Percentiles rank a stretch among this genome's conserved stretches.
Conservation (phyloP, 2,113 vertebrate species). For the Scortum barcoo region DNA sequence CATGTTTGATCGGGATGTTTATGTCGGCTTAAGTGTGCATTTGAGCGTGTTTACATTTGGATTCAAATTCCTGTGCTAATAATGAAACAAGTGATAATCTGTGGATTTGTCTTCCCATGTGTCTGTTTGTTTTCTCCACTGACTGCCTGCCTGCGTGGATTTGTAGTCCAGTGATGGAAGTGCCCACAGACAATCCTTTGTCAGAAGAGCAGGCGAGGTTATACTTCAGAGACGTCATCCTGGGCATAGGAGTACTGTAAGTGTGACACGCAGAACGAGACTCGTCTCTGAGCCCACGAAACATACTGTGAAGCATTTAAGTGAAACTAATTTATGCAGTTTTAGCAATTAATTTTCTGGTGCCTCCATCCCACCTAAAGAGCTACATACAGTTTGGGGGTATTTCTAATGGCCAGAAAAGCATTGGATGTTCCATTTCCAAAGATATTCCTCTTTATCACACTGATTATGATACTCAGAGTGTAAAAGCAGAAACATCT, state of each 20-base stretch:
- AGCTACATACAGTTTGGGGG: neutral
- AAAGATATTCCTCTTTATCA: neutral
- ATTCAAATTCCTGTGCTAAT: neutral
- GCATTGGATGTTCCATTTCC: neutral
- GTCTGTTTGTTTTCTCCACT: neutral
- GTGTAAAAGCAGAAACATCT: neutral
- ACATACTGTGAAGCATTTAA: neutral
- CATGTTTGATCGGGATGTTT: slow-evolving; percentile 15
- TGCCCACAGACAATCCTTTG: slow-evolving; percentile 91
- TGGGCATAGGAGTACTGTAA: slow-evolving; percentile 98
- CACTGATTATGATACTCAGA: neutral
- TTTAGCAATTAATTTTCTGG: neutral
- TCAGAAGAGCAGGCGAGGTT: slow-evolving; percentile 91
- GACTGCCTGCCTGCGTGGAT: slow-evolving; percentile 8
- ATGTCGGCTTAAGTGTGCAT: neutral
- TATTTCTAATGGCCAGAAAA: neutral
- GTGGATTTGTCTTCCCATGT: slow-evolving; percentile 32
- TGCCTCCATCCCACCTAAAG: neutral
- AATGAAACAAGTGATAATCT: neutral
- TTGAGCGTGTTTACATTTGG: slow-evolving; percentile 1
- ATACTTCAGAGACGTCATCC: slow-evolving; percentile 94
- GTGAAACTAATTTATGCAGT: neutral
- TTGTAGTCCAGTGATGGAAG: slow-evolving; percentile 95
- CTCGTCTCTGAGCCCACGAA: neutral
- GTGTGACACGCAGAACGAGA: slow-evolving; percentile 66